Conservation (phyloP, 2,888 invertebrate species). For the Mechanitis mazaeus region DNA sequence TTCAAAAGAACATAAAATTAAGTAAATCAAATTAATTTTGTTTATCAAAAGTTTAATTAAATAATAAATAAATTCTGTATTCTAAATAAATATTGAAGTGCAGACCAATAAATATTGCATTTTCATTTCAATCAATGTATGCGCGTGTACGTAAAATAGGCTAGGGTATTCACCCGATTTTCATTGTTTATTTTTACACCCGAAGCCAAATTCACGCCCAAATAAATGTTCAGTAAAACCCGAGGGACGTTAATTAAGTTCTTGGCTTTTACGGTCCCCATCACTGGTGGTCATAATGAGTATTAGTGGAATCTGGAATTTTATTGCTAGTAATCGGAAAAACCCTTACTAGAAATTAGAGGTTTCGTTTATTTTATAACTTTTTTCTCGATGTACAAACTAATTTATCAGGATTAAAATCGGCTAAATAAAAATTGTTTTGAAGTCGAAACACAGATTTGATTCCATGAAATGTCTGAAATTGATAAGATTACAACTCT, state of each 20-base stretch:
- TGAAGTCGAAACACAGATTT: too few relatives aligned
- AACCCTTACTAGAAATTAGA: conserved; percentile 19
- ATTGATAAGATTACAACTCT: too few relatives aligned
- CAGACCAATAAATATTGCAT: conserved; percentile 12
- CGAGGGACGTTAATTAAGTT: conserved; percentile 65
- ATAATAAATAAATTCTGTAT: neutral
- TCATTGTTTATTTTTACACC: conserved; percentile 67
- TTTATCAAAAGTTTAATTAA: too few relatives aligned
- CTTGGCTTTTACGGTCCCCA: conserved; percentile 58
- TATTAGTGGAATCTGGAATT: conserved; percentile 35
- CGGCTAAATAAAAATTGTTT: too few relatives aligned
- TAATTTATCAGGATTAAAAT: too few relatives aligned
- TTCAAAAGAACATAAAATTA: neutral
- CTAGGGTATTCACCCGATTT: conserved; percentile 43
- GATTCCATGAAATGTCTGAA: too few relatives aligned
- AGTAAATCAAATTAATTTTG: too few relatives aligned
- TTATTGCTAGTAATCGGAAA: conserved; percentile 21
- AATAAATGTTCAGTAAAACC: conserved; percentile 60
- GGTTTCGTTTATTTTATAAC: neutral
- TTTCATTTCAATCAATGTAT: conserved; percentile 16
- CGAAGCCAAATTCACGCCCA: conserved; percentile 60
- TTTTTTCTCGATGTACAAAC: too few relatives aligned
- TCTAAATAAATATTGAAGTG: neutral
- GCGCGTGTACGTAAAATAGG: conserved; percentile 31
- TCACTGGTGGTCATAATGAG: conserved; percentile 45